Percentiles rank a stretch among this genome's conserved stretches.
Evolutionary conservation across 2,113 vertebrate species (phyloP).

Genomic region (Hydropotes inermis): DNA sequence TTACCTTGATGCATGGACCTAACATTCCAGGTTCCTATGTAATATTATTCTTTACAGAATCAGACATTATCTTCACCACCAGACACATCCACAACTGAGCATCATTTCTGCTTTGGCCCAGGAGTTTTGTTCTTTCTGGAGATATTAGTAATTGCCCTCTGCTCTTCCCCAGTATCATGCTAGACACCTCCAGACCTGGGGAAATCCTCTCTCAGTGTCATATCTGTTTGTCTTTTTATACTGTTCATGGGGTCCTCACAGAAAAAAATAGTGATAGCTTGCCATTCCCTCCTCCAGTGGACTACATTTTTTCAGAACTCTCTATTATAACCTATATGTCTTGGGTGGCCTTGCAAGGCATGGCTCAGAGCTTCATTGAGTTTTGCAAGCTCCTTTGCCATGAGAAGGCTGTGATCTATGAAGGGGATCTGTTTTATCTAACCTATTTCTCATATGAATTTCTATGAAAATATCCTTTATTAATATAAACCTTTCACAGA

Average conservation of each 20-base stretch:
- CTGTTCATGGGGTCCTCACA: background rate
- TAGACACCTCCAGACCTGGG: background rate
- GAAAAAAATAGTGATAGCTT: background rate
- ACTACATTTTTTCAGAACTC: background rate
- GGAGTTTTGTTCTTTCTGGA: background rate
- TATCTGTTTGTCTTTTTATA: background rate
- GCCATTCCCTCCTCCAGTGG: background rate
- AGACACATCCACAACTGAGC: background rate
- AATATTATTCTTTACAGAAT: background rate
- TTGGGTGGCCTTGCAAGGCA: background rate
- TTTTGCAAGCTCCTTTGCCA: background rate
- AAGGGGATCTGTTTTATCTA: background rate
- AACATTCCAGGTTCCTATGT: background rate
- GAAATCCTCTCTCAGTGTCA: background rate
- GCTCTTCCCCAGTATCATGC: background rate
- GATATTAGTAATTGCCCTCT: background rate
- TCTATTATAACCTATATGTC: background rate
- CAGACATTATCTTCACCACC: background rate
- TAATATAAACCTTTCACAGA: background rate
- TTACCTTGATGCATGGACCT: background rate
- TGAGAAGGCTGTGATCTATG: background rate
- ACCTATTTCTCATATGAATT: background rate
- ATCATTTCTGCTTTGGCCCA: background rate
- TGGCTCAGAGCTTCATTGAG: background rate
- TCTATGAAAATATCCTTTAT: background rate